Evolutionary conservation across 2,113 vertebrate species (phyloP).

Genomic region (Symphodus melops): DNA sequence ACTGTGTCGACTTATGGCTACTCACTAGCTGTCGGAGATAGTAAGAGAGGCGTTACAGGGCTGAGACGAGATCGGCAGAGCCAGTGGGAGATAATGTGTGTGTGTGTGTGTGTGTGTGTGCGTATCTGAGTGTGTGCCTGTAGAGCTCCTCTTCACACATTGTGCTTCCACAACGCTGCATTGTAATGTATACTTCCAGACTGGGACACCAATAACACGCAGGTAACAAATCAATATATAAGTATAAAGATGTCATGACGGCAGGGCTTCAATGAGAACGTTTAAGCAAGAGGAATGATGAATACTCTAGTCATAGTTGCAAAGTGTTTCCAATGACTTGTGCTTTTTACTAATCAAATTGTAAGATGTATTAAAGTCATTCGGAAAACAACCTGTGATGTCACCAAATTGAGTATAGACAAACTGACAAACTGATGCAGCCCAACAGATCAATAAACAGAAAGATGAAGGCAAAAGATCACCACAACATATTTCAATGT

Average conservation of each 20-base stretch:
- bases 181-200: too few species aligned
- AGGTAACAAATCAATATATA: too few species aligned
- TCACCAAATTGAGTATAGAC: background rate
- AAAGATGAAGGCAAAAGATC: background rate
- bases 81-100: too few species aligned
- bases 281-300: constrained; percentile 11
- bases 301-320: constrained; percentile 3
- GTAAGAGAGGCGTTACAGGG: too few species aligned
- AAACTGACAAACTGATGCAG: background rate
- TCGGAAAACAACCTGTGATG: background rate
- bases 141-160: too few species aligned
- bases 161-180: too few species aligned
- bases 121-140: too few species aligned
- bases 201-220: too few species aligned
- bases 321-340: background rate
- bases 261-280: too few species aligned
- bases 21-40: background rate
- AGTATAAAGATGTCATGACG: too few species aligned
- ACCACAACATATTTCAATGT: constrained; percentile 21
- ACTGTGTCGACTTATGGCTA: background rate
- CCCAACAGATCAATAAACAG: background rate
- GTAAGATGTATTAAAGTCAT: background rate
- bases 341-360: constrained; percentile 2
- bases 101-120: too few species aligned
- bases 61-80: too few species aligned